Percentiles rank a stretch among this genome's conserved stretches.
Evolutionary conservation across 2,888 invertebrate genomes (phyloP).

Genomic region (Plusia festucae): DNA sequence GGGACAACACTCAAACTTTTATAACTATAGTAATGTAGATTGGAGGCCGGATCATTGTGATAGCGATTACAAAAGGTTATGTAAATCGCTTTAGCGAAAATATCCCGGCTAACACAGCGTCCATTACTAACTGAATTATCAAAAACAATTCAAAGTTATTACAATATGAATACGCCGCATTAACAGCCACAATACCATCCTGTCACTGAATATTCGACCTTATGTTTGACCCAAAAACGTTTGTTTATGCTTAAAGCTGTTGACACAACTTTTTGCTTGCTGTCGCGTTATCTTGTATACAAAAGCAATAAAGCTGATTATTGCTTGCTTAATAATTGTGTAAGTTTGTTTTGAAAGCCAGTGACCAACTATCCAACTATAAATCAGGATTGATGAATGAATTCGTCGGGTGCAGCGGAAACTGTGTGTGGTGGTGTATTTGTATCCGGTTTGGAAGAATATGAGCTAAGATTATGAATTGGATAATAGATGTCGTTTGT

Average conservation of each 20-base stretch:
- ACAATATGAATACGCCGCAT: conserved; percentile 53
- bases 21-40: conserved; percentile 24
- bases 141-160: conserved; percentile 56
- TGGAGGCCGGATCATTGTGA: conserved; percentile 33
- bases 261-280: conserved; percentile 30
- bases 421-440: conserved; percentile 34
- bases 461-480: conserved; percentile 8
- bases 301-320: conserved; percentile 44
- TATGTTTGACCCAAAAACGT: neutral
- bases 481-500: neutral
- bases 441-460: conserved; percentile 18
- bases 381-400: conserved; percentile 60
- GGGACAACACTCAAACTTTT: conserved; percentile 19
- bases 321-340: conserved; percentile 26
- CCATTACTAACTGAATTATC: conserved; percentile 51
- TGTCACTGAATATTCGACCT: conserved; percentile 22
- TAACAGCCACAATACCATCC: conserved; percentile 33
- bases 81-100: conserved; percentile 45
- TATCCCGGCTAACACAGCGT: conserved; percentile 37
- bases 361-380: conserved; percentile 54
- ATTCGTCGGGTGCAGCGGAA: conserved; percentile 47
- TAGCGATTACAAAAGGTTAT: conserved; percentile 48
- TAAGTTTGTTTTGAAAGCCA: conserved; percentile 29
- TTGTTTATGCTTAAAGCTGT: conserved; percentile 15
- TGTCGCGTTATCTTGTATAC: conserved; percentile 35